A percentile compares a stretch with the other conserved stretches of the same genome.
Conservation (phyloP, 2,113 vertebrate species). For the Progne subis region DNA sequence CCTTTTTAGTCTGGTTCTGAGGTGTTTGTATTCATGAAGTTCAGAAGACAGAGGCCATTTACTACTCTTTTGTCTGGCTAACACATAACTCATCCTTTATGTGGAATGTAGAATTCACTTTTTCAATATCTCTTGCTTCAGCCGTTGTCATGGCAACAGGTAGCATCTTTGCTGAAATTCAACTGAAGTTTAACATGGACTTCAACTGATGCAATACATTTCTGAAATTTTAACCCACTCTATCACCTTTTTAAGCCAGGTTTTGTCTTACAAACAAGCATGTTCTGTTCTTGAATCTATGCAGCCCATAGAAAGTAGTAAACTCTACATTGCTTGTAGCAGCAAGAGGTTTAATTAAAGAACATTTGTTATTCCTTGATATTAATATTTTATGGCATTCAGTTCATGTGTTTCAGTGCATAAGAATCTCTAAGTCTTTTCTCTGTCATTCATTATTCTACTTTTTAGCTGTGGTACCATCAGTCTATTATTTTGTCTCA, state of each 20-base stretch:
- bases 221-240: neutral
- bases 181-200: neutral
- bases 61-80: constrained; percentile 13
- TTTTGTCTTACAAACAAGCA: neutral
- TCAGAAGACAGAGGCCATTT: neutral
- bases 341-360: neutral
- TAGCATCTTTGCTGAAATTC: constrained; percentile 26
- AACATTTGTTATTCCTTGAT: neutral
- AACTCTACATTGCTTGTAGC: neutral
- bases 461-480: neutral
- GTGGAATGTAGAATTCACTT: neutral
- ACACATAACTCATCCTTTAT: neutral
- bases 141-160: constrained; percentile 46
- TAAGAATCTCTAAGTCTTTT: neutral
- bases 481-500: neutral
- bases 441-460: neutral
- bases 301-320: neutral
- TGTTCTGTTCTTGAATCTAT: neutral
- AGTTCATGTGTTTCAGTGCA: neutral
- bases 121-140: neutral
- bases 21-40: constrained; percentile 3
- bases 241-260: neutral
- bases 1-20: neutral
- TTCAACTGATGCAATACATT: neutral
- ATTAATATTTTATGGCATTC: neutral